A percentile compares a stretch with the other conserved stretches of the same genome.
Conservation (phyloP, 2,797 vertebrate genomes). For the Merluccius polli region DNA sequence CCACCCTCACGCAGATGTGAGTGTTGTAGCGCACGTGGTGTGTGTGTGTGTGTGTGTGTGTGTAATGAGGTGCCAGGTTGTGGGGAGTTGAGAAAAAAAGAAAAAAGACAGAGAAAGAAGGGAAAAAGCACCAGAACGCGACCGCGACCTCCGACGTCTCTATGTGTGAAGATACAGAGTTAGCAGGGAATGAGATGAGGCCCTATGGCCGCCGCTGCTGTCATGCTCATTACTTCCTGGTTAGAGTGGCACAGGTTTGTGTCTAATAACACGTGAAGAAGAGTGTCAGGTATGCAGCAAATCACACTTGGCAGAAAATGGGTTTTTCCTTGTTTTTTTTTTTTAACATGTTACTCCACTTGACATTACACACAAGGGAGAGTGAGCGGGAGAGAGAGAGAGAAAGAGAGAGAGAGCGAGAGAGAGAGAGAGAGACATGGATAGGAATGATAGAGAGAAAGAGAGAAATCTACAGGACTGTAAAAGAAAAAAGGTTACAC, state of each 20-base stretch:
- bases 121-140: neutral
- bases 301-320: neutral
- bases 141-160: neutral
- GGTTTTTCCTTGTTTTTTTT: neutral
- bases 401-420: neutral
- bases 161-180: neutral
- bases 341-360: neutral
- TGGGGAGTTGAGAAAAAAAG: slow-evolving; percentile 23
- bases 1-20: slow-evolving; percentile 49
- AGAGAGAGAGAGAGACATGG: neutral
- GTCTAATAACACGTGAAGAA: too few relatives aligned
- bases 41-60: slow-evolving; percentile 1
- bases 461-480: neutral
- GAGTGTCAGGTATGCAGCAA: neutral
- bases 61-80: slow-evolving; percentile 40
- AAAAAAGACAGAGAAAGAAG: neutral
- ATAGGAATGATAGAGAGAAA: neutral
- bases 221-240: neutral
- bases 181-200: slow-evolving; percentile 1
- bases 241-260: neutral
- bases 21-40: slow-evolving; percentile 30
- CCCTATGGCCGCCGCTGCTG: too few relatives aligned
- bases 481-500: neutral
- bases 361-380: neutral
- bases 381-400: neutral